phyloP scores from a whole-genome alignment of 1,140 invertebrate genomes.

The Psilanteris sp. region DNA sequence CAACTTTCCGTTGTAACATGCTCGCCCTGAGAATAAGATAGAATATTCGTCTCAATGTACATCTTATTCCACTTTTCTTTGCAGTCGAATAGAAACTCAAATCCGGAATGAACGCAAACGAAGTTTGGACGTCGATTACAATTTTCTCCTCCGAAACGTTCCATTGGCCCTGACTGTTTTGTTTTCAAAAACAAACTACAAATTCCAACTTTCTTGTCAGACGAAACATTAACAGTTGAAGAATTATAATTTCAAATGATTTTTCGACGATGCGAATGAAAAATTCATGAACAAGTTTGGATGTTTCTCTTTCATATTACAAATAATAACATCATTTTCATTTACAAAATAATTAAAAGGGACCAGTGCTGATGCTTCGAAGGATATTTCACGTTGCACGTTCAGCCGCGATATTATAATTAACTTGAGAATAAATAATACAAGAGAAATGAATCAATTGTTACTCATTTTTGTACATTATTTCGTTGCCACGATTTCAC shows the following conservation, averaged over 20 bases:
- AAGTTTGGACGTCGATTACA: conserved; percentile 56
- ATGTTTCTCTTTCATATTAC: no score
- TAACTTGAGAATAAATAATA: no score
- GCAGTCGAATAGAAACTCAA: conserved; percentile 20
- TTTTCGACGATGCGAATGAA: conserved; percentile 17
- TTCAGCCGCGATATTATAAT: no score
- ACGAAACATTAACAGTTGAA: conserved; percentile 11
- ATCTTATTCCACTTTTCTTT: conserved; percentile 48
- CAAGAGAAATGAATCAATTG: no score
- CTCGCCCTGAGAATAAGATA: conserved; percentile 42
- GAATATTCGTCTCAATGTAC: conserved; percentile 46
- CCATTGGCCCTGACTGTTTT: conserved; percentile 32
- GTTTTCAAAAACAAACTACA: conserved; percentile 45
- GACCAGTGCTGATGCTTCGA: no score
- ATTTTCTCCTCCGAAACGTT: conserved; percentile 41
- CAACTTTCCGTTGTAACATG: conserved; percentile 33
- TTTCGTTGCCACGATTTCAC: no score
- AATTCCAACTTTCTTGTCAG: conserved; percentile 19
- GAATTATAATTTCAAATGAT: conserved; percentile 38
- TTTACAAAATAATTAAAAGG: no score
- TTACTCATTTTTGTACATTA: no score
- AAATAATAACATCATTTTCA: no score
- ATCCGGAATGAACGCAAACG: conserved; percentile 29
- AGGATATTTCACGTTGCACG: no score
- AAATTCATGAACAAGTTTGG: conserved; percentile 25